Base-by-base conservation (phyloP, 2,888 invertebrate species). In the Eubasilissa splendida region DNA sequence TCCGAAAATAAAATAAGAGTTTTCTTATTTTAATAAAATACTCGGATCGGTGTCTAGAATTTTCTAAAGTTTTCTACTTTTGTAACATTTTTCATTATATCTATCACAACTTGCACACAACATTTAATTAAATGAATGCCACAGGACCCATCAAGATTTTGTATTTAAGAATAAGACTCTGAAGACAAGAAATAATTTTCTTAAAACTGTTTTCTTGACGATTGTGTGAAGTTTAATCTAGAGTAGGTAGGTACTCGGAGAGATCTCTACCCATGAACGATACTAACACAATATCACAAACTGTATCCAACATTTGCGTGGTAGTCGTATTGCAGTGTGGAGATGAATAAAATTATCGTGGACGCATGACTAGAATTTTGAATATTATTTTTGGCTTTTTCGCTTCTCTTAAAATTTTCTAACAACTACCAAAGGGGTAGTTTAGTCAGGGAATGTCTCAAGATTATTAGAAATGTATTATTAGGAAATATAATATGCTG, bases 341-440 rank as follows among this genome's bases (percentile, higher is more conserved):
- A 80, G 80, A 80, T 76, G 80, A 77, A 76, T 71, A 71, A 76
- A 76, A 80, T 80, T 80, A 80, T 63, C 59, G 71, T 5, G 59
- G 71, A 68, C 63, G 65, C 80, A 80, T 77, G 80, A 71, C 80
- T 42, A 58, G 77, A 73, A 80, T 80, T 12, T 22, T 0, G 77
- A 80, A 80, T 80, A 76, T 71, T 58, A 80, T 80, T 80, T 80
- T 80, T 80, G 74, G 80, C 50, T 63, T 74, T 71, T 63, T 71
- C 76, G 50, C 66, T 31, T 50, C 60, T 76, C 56, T 80, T 76
- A 66, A 68, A 80, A 75, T 75, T 75, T 59, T 33, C 75, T 50
- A 60, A 63, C 76, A 76, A 52, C 42, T 76, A 63, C 76, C 60
- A 10, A 3, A 9, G 74, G 74, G 50, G 42, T 74, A 74, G 58